Evolutionary conservation across 2,797 vertebrate species (phyloP), one percentile per base, ranked within the genome.

Genomic region (Silurus lanzhouensis): DNA sequence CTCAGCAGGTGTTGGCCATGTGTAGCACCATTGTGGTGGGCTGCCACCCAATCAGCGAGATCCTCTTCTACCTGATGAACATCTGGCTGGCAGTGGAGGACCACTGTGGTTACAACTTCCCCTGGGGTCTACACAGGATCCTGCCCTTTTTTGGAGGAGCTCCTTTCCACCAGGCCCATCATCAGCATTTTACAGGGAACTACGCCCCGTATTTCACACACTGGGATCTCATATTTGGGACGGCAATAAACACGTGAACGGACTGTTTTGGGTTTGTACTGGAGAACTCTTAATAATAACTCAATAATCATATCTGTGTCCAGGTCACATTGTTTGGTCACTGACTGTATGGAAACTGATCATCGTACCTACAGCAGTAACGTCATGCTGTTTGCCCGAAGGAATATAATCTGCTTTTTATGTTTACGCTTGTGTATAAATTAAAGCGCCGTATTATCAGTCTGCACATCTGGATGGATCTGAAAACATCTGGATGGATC

Each of bases 121-220:
- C 94, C 61, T 95, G 93, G 92, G 93, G 91, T 14, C 83, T 92
- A 17, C 93, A 95, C 89, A 90, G 87, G 46, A 84, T 95, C 25
- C 72, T 96, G 82, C 94, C 95, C 38, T 89, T 85, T 44, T 82
- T 94, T 15, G 93, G 94, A 7, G 95, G 95, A 63, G 91, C 95
- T 6, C 94, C 94, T 4, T 88, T 90, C 86, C 95, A 96, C 87
- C 92, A 95, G 17, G n/a, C 87, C 20, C 95, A 96, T 85, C 95
- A 96, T 38, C 86, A 44, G 7, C 19, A 55, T 0, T 83, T 88
- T 83, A 90, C 2, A 0, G 89, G 88, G 5, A 96, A 96, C 86
- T 96, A 92, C 0, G 95, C 95, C 1, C 95, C 95, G n/a, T 95
- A 95, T 86, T 96, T 96, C 88, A 94, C 88, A 44, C 94, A 95